Evolutionary conservation across 2,797 vertebrate genomes (phyloP).

Genomic region (Eutrigla gurnardus): DNA sequence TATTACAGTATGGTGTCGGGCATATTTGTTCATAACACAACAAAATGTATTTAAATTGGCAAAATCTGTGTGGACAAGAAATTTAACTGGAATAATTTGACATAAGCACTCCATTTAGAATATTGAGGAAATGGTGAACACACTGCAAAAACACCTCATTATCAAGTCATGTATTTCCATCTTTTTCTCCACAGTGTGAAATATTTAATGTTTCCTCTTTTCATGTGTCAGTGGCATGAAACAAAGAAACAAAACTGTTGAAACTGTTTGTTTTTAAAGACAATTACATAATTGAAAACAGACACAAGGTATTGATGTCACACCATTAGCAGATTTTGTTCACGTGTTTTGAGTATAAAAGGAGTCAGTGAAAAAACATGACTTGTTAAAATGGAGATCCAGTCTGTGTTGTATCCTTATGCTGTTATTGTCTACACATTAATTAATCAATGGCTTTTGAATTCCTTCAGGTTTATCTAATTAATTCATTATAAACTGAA

Average conservation of each 20-base stretch:
- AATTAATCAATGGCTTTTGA: not conserved
- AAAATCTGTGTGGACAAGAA: not conserved
- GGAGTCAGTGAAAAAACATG: not conserved
- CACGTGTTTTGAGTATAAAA: not conserved
- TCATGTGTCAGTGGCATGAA: no score
- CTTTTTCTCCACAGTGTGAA: not conserved
- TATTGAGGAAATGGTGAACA: not conserved
- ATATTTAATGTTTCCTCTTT: no score
- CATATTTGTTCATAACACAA: not conserved
- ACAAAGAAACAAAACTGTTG: no score
- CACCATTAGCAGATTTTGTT: not conserved
- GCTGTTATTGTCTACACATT: not conserved
- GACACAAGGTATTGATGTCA: no score
- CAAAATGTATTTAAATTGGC: not conserved
- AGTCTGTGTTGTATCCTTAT: not conserved
- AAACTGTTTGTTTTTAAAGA: no score
- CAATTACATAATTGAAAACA: not conserved
- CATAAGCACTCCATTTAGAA: slow-evolving; percentile 15
- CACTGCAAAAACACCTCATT: not conserved
- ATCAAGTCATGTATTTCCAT: not conserved
- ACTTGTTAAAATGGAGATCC: not conserved
- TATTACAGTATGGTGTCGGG: not conserved
- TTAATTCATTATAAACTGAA: not conserved
- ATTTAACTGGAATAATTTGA: not conserved
- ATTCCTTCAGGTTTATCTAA: slow-evolving; percentile 2